phyloP scores from a whole-genome alignment of 2,797 vertebrate species.

The Anas flavirostris region DNA sequence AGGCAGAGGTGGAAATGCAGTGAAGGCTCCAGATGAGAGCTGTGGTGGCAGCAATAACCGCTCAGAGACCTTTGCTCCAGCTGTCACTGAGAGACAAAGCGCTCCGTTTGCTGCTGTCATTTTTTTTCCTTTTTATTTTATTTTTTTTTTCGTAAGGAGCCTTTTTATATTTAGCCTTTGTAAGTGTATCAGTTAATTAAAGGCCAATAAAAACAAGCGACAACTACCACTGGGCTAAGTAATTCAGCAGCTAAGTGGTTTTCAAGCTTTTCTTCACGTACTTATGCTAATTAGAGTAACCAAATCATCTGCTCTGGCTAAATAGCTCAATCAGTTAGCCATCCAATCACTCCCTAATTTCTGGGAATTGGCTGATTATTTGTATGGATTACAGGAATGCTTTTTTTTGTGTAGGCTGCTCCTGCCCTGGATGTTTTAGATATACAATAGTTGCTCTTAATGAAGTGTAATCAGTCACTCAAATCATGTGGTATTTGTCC shows the following conservation, averaged over 20 bases:
- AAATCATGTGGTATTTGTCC: background rate
- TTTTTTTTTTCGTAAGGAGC: background rate
- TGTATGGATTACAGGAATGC: conserved; percentile 26
- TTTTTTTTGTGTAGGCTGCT: conserved; percentile 7
- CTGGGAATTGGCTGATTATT: conserved; percentile 45
- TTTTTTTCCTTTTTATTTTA: background rate
- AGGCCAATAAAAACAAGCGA: background rate
- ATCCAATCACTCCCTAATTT: conserved; percentile 45
- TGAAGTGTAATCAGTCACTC: background rate
- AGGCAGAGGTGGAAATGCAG: background rate
- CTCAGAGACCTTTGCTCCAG: background rate
- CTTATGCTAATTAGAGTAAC: conserved; percentile 46
- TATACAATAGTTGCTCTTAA: background rate
- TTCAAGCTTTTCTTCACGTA: conserved; percentile 15
- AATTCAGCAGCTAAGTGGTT: conserved; percentile 39
- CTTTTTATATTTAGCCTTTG: background rate
- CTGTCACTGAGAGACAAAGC: background rate
- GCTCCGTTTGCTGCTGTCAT: fast-evolving
- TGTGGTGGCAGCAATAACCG: fast-evolving
- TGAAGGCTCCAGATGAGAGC: background rate
- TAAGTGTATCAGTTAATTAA: background rate
- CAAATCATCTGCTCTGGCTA: conserved; percentile 21
- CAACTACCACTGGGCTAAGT: background rate
- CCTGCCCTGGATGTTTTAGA: background rate
- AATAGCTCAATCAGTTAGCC: background rate